A percentile compares a stretch with the other conserved stretches of the same genome.
Conservation (phyloP, 2,888 invertebrate species). For the Ariolimax columbianus region DNA sequence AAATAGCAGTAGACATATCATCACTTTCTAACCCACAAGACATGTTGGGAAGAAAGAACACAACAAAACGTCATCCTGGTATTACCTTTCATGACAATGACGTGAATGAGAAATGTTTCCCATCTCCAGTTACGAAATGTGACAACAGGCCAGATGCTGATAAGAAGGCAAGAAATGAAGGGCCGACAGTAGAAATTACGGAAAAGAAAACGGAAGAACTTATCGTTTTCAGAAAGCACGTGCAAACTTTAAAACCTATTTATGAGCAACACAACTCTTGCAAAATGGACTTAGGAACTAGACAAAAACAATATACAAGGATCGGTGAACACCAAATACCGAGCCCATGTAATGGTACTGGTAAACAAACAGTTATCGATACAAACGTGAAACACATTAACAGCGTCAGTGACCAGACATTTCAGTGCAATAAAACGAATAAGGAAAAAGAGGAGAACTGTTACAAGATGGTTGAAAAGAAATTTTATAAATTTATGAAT, state of each 20-base stretch:
- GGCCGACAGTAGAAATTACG: not conserved
- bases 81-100: no score
- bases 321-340: not conserved
- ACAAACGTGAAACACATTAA: not conserved
- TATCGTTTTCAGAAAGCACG: not conserved
- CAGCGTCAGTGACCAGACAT: not conserved
- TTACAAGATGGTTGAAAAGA: not conserved
- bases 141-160: no score
- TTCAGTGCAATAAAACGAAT: not conserved
- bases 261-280: not conserved
- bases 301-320: not conserved
- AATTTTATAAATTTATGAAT: not conserved
- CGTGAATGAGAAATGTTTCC: not conserved
- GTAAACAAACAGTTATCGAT: not conserved
- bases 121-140: not conserved
- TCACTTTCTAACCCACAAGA: not conserved
- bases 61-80: not conserved
- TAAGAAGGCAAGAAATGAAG: no score
- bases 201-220: not conserved
- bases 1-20: not conserved
- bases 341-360: no score
- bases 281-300: not conserved
- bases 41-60: not conserved
- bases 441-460: not conserved
- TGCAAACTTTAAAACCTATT: no score